Conservation (phyloP, 2,797 vertebrate genomes). For the Mus minutoides region DNA sequence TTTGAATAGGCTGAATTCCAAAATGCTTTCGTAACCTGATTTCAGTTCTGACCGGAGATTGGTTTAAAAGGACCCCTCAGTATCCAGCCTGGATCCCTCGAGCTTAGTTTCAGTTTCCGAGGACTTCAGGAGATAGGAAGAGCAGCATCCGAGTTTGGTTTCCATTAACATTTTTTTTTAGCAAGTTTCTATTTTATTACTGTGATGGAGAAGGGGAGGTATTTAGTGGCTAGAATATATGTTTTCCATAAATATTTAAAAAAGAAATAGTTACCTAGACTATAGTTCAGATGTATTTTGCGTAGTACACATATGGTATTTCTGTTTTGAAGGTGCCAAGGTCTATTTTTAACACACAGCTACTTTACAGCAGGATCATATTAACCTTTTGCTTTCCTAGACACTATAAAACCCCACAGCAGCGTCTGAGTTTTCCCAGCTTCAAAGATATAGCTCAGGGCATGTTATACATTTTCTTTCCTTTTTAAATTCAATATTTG, state of each 20-base stretch:
- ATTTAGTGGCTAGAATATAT: background rate
- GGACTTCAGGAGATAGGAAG: background rate
- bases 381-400: slow-evolving; percentile 7
- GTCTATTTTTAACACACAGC: slow-evolving; percentile 38
- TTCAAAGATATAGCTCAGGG: background rate
- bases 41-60: slow-evolving; percentile 42
- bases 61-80: slow-evolving; percentile 38
- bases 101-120: background rate
- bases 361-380: slow-evolving; percentile 43
- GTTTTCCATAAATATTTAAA: slow-evolving; percentile 50
- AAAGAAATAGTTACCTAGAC: background rate
- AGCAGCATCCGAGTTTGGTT: background rate
- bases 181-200: background rate
- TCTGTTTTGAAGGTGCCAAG: slow-evolving; percentile 34
- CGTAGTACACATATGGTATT: slow-evolving; percentile 14
- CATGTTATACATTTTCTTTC: background rate
- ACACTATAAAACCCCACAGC: background rate
- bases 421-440: background rate
- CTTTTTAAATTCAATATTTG: background rate
- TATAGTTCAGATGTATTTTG: background rate
- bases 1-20: slow-evolving; percentile 61
- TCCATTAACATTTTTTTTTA: slow-evolving; percentile 16
- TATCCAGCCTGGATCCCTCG: background rate
- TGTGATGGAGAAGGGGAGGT: background rate
- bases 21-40: slow-evolving; percentile 55